A percentile compares a stretch with the other conserved stretches of the same genome.
phyloP scores from a whole-genome alignment of 1,140 invertebrate species.

The Rhagoletis pomonella region DNA sequence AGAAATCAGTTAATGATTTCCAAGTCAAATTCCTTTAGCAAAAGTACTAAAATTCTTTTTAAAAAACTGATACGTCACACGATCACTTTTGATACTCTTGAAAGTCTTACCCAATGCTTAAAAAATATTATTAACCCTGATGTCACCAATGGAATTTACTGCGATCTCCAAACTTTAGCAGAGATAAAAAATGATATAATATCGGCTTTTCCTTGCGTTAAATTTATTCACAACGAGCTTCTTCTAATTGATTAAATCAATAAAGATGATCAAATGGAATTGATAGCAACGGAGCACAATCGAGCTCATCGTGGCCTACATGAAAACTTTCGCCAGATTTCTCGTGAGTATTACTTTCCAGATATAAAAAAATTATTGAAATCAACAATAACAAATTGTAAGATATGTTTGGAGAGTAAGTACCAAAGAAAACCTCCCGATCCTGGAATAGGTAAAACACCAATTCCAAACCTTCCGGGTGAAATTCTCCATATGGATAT shows the following conservation, averaged over 20 bases:
- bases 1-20: neutral
- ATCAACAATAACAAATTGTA: conserved; percentile 25
- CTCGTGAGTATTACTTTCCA: conserved; percentile 34
- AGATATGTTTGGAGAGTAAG: conserved; percentile 44
- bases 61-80: conserved; percentile 33
- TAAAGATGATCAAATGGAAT: conserved; percentile 38
- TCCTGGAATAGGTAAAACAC: conserved; percentile 43
- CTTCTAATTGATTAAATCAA: conserved; percentile 13
- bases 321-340: conserved; percentile 34
- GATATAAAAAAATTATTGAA: conserved; percentile 39
- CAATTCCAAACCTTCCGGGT: conserved; percentile 46
- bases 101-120: neutral
- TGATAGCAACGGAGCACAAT: conserved; percentile 33
- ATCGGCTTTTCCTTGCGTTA: neutral
- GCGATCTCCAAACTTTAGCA: conserved; percentile 20
- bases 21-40: neutral
- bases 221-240: conserved; percentile 26
- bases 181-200: conserved; percentile 14
- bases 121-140: neutral
- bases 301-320: conserved; percentile 30
- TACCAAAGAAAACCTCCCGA: conserved; percentile 42
- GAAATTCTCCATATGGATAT: neutral
- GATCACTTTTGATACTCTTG: neutral
- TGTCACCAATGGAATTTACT: conserved; percentile 4
- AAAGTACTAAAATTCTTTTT: neutral